These are phyloP conservation scores for Emydocephalus ijimae DNA, from an alignment of 2,113 vertebrate species.

Conservation along the genomic window DNA sequence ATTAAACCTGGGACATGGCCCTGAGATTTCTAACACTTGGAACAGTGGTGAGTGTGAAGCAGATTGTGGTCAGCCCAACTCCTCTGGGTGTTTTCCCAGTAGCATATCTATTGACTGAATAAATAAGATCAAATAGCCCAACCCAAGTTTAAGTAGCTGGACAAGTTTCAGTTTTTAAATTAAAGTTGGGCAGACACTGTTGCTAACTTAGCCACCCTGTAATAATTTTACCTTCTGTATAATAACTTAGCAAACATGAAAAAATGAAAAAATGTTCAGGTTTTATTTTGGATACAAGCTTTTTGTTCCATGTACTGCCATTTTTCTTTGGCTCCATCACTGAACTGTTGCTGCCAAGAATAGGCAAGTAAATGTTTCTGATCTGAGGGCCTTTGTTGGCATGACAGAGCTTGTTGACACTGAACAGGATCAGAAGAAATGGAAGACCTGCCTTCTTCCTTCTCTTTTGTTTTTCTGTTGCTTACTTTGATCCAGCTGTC, in stretches of 20 bases:
- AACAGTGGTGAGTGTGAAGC: background rate
- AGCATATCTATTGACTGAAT: background rate
- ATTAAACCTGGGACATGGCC: background rate
- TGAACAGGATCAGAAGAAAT: background rate
- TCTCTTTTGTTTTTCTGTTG: background rate
- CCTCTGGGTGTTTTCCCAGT: background rate
- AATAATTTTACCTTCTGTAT: background rate
- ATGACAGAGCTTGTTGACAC: background rate
- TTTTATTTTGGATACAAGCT: background rate
- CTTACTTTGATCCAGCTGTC: background rate
- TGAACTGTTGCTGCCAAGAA: background rate
- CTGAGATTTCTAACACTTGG: background rate
- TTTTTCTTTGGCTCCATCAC: background rate
- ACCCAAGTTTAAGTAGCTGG: background rate
- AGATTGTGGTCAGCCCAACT: background rate
- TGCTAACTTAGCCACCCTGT: background rate
- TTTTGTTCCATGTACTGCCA: background rate
- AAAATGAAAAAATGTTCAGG: background rate
- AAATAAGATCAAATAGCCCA: background rate
- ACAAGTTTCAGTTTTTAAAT: background rate
- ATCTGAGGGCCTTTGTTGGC: background rate
- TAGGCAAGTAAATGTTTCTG: background rate
- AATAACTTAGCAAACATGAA: background rate
- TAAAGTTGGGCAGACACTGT: background rate
- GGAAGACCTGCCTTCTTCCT: background rate